phyloP scores from a whole-genome alignment of 2,797 vertebrate genomes.

The Crax fasciolata region DNA sequence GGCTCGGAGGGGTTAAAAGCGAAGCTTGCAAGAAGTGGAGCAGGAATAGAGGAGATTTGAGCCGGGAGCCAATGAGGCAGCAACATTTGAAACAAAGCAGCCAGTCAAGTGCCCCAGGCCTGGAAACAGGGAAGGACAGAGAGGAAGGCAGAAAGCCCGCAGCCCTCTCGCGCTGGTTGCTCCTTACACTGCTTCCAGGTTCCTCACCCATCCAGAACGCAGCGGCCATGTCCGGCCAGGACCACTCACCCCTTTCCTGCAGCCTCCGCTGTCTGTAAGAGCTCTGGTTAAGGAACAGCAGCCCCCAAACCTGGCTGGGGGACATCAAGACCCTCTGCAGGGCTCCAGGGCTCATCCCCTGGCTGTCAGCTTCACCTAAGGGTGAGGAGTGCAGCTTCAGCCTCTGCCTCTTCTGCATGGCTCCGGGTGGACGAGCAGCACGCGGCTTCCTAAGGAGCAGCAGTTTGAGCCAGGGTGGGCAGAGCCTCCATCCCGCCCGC shows the following conservation, averaged over 20 bases:
- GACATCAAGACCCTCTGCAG: background rate
- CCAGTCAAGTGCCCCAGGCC: background rate
- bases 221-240: background rate
- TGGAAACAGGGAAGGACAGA: background rate
- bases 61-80: slow-evolving; percentile 8
- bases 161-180: background rate
- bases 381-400: background rate
- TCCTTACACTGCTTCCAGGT: background rate
- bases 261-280: background rate
- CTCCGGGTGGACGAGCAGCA: too few relatives aligned
- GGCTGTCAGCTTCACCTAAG: too few relatives aligned
- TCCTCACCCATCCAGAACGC: background rate
- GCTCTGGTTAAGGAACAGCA: background rate
- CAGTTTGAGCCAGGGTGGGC: background rate
- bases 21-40: background rate
- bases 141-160: background rate
- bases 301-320: too few relatives aligned
- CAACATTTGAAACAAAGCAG: slow-evolving; percentile 5
- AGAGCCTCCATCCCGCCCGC: background rate
- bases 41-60: background rate
- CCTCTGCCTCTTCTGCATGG: background rate
- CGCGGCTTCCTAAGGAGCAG: background rate
- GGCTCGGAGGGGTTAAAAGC: background rate
- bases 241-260: accelerated
- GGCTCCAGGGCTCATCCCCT: background rate